Evolutionary conservation across 2,797 vertebrate species (phyloP).

Genomic region (Fistularia commersonii): DNA sequence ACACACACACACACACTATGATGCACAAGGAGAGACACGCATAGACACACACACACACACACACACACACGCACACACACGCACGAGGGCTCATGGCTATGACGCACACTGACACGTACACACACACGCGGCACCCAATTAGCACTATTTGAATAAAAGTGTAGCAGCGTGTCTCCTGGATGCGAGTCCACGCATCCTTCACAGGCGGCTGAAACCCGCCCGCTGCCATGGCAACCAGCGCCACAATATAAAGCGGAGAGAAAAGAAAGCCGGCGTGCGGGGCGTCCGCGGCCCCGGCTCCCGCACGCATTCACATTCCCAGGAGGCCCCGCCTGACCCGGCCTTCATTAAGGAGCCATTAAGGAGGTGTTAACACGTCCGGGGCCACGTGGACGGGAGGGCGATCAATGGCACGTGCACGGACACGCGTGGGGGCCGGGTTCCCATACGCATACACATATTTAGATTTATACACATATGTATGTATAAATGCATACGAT

Average conservation of each 20-base stretch:
- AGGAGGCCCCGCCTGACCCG: slow-evolving; percentile 33
- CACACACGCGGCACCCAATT: background rate
- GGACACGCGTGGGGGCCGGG: background rate
- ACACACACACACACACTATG: background rate
- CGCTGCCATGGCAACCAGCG: slow-evolving; percentile 72
- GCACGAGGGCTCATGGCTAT: too few relatives aligned
- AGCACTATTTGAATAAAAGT: too few relatives aligned
- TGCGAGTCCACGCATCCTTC: slow-evolving; percentile 46
- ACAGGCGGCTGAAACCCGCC: slow-evolving; percentile 40
- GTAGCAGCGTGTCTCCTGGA: slow-evolving; percentile 16
- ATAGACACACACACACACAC: slow-evolving; percentile 13
- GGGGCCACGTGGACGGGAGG: slow-evolving; percentile 35
- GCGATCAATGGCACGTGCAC: slow-evolving; percentile 19
- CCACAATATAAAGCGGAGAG: slow-evolving; percentile 48
- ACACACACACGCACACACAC: slow-evolving; percentile 8
- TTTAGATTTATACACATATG: background rate
- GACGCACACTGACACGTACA: background rate
- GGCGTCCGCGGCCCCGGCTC: slow-evolving; percentile 58
- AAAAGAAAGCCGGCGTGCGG: slow-evolving; percentile 49
- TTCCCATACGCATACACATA: background rate
- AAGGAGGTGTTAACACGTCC: slow-evolving; percentile 74
- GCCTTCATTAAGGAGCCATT: slow-evolving; percentile 75
- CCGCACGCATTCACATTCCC: slow-evolving; percentile 63
- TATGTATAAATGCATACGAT: background rate
- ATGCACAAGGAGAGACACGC: background rate